Percentiles rank a stretch among this genome's conserved stretches.
These are phyloP conservation scores for Eurystomus glaucurus DNA, from an alignment of 2,797 vertebrate genomes.

Conservation along the genomic window DNA sequence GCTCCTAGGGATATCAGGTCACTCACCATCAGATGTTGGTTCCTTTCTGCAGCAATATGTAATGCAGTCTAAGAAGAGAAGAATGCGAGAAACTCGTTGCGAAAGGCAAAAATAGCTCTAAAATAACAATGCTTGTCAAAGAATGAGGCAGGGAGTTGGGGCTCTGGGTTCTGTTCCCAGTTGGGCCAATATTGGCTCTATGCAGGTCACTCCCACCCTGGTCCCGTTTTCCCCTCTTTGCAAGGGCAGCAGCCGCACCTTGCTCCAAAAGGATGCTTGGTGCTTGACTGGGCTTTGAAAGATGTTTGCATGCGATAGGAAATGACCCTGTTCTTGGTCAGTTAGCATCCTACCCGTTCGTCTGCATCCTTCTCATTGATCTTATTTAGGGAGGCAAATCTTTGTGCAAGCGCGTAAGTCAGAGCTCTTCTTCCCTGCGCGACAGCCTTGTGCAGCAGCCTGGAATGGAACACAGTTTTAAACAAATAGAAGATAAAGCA, in stretches of 20 bases:
- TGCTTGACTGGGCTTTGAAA: not conserved
- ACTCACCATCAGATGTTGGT: conserved; percentile 88
- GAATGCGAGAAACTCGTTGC: not conserved
- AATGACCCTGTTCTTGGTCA: not conserved
- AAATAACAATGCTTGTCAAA: rapidly evolving
- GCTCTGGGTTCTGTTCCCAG: not conserved
- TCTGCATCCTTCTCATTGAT: conserved; percentile 85
- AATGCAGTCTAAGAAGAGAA: conserved; percentile 85
- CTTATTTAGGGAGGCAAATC: conserved; percentile 82
- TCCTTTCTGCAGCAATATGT: conserved; percentile 89
- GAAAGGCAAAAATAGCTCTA: not conserved
- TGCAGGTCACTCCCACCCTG: not conserved
- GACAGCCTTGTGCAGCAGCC: conserved; percentile 86
- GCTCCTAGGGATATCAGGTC: conserved; percentile 89
- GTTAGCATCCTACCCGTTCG: conserved; percentile 83
- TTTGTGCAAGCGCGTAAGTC: conserved; percentile 84
- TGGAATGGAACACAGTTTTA: conserved; percentile 1
- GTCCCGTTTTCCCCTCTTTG: not conserved
- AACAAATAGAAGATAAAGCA: not conserved
- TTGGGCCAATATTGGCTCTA: not conserved
- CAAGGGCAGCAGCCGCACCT: not conserved
- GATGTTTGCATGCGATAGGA: rapidly evolving
- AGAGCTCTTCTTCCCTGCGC: conserved; percentile 85
- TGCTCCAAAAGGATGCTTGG: not conserved
- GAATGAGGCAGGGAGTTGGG: not conserved